Conservation (phyloP, 2,113 vertebrate genomes). For the Coptodon rendalli region DNA sequence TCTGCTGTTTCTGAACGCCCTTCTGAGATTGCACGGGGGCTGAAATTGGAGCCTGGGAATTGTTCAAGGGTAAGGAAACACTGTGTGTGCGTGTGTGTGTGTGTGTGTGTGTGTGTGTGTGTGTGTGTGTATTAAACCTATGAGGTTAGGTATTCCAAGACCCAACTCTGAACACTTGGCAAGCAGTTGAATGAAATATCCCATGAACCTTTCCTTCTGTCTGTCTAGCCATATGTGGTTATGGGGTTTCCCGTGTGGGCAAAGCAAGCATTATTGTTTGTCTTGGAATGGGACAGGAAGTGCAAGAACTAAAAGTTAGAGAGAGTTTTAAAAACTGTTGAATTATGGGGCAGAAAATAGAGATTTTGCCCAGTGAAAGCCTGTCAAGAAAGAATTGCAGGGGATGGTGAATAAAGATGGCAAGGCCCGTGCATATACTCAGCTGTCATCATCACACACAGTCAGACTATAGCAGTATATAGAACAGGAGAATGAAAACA, state of each 20-base stretch:
- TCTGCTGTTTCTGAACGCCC: neutral
- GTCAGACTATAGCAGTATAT: neutral
- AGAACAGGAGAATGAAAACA: constrained; percentile 44
- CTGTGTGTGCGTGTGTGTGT: neutral
- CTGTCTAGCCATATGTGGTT: constrained; percentile 44
- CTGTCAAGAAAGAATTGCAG: neutral
- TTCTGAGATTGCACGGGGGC: neutral
- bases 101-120: neutral
- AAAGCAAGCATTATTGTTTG: constrained; percentile 44
- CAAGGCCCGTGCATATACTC: neutral
- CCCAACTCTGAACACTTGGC: constrained; percentile 37
- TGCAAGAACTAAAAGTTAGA: neutral
- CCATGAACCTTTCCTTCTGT: constrained; percentile 36
- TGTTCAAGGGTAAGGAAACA: constrained; percentile 6
- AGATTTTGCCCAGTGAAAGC: neutral
- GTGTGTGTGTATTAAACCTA: neutral
- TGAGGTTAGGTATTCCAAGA: constrained; percentile 12
- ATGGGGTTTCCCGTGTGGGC: constrained; percentile 30
- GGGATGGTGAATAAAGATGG: neutral
- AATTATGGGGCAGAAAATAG: neutral
- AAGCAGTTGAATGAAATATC: constrained; percentile 44
- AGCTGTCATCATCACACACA: neutral
- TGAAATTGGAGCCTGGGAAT: constrained; percentile 40
- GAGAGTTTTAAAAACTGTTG: neutral
- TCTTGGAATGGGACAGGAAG: constrained; percentile 19